Evolutionary conservation across 37 sponge, comb jelly and placozoan genomes (phyloP).

Genomic region (Amphimedon queenslandica): DNA sequence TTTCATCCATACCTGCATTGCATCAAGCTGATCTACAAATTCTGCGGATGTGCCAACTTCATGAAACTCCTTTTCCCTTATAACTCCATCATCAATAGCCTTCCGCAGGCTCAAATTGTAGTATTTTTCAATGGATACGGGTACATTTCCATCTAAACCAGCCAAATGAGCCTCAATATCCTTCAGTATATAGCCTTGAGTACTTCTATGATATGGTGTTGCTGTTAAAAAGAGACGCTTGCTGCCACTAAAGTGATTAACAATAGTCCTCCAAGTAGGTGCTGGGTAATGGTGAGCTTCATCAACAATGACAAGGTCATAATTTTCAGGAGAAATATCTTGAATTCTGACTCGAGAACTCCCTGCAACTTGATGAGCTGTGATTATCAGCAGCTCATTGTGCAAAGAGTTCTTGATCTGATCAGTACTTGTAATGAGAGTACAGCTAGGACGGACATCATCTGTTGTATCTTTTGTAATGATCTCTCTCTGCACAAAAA

Average conservation of each 20-base stretch:
- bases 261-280: constrained; percentile 16
- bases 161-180: too few species aligned
- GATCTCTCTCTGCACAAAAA: neutral
- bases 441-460: neutral
- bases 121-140: too few species aligned
- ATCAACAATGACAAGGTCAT: constrained; percentile 25
- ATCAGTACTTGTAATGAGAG: neutral
- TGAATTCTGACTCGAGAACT: neutral
- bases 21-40: too few species aligned
- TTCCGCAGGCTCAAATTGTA: too few species aligned
- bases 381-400: neutral
- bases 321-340: neutral
- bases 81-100: too few species aligned
- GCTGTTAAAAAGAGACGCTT: neutral
- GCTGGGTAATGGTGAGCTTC: constrained; percentile 42
- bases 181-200: too few species aligned
- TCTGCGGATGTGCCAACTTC: too few species aligned
- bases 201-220: too few species aligned
- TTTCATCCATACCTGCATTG: too few species aligned
- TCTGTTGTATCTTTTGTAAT: neutral
- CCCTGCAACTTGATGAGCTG: neutral
- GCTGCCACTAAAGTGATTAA: constrained; percentile 1
- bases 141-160: too few species aligned
- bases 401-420: neutral
- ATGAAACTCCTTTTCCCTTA: too few species aligned